Conservation (phyloP, 2,888 invertebrate species). For the Balanococcus diminutus region DNA sequence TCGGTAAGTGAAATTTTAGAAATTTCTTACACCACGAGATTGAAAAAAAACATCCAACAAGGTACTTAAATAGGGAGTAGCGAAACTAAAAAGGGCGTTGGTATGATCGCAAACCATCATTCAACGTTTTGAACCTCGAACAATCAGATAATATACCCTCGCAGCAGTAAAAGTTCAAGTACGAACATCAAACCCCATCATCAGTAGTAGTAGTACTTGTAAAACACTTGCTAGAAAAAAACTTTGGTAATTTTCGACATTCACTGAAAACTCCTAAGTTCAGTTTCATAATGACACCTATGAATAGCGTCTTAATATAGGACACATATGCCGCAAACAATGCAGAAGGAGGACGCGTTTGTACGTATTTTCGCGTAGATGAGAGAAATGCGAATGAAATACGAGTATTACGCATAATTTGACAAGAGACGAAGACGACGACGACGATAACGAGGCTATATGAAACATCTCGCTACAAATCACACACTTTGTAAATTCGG, state of each 20-base stretch:
- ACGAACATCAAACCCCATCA: neutral
- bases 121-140: no score
- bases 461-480: neutral
- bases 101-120: no score
- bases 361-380: no score
- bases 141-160: no score
- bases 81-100: no score
- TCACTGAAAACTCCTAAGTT: neutral
- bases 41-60: no score
- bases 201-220: neutral
- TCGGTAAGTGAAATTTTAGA: no score
- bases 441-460: neutral
- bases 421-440: neutral
- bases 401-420: neutral
- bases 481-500: constrained; percentile 8
- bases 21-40: no score
- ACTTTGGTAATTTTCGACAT: neutral
- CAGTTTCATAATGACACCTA: neutral
- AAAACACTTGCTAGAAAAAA: neutral
- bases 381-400: no score
- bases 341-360: no score
- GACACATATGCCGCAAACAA: no score
- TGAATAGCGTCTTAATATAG: constrained; percentile 7
- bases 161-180: neutral
- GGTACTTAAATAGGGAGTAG: no score